These are phyloP conservation scores for Myotis yumanensis DNA, from an alignment of 2,113 vertebrate species.

Conservation along the genomic window DNA sequence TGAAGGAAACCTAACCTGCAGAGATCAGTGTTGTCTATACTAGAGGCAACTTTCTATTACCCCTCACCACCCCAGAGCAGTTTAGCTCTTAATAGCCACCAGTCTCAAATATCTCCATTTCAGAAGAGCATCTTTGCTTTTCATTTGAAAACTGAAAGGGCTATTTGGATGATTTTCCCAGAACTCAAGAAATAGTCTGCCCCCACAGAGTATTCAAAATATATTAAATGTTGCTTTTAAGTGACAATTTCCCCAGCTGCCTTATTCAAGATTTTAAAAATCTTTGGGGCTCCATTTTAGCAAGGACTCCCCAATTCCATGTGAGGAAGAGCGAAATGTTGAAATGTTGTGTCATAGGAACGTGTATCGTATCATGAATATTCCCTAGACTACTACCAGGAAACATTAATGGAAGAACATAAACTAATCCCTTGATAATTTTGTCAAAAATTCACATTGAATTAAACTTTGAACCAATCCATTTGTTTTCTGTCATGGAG, in stretches of 20 bases:
- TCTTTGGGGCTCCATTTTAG: neutral
- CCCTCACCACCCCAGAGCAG: neutral
- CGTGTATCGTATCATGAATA: neutral
- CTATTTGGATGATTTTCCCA: neutral
- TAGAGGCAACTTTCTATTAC: neutral
- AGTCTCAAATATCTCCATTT: neutral
- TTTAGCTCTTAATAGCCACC: neutral
- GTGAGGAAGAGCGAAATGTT: neutral
- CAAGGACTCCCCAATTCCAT: neutral
- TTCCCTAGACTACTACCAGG: neutral
- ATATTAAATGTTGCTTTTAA: slow-evolving; percentile 15
- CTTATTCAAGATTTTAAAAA: neutral
- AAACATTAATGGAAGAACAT: neutral
- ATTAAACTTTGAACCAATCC: slow-evolving; percentile 54
- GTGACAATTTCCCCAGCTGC: neutral
- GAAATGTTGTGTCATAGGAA: neutral
- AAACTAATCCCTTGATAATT: neutral
- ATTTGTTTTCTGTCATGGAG: slow-evolving; percentile 66
- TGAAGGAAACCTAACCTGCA: neutral
- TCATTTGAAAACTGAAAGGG: neutral
- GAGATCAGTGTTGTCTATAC: neutral
- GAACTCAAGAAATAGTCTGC: neutral
- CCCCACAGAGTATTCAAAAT: neutral
- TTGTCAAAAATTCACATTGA: neutral
- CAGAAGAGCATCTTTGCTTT: neutral